These are phyloP conservation scores for Laticauda laticaudata DNA, from an alignment of 2,113 vertebrate species.

Conservation along the genomic window DNA sequence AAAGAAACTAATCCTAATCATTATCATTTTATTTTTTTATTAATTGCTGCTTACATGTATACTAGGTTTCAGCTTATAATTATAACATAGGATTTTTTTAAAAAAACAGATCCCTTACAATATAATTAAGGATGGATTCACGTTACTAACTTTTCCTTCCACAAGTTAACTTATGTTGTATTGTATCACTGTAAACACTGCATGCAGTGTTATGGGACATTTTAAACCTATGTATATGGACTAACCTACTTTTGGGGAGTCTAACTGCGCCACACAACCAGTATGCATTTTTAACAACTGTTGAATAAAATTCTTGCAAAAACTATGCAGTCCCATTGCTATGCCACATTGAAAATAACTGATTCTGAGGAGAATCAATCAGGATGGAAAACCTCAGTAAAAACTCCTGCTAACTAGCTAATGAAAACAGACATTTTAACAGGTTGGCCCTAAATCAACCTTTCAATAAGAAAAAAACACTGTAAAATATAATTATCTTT, in stretches of 20 bases:
- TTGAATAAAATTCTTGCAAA: not conserved
- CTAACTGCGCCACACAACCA: not conserved
- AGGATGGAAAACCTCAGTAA: not conserved
- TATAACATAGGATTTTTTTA: not conserved
- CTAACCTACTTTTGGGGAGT: not conserved
- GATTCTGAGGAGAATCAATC: not conserved
- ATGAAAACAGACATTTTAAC: not conserved
- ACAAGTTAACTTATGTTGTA: not conserved
- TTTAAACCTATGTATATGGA: not conserved
- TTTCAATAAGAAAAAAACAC: not conserved
- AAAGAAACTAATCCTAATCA: not conserved
- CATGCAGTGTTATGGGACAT: not conserved
- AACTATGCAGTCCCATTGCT: not conserved
- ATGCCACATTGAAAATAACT: not conserved
- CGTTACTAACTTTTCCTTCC: not conserved
- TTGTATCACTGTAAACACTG: not conserved
- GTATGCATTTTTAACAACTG: not conserved
- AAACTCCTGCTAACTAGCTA: not conserved
- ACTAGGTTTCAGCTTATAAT: not conserved
- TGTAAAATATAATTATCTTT: not conserved
- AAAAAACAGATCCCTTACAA: not conserved
- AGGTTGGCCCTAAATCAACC: not conserved
- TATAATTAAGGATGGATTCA: not conserved
- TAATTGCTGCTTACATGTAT: not conserved
- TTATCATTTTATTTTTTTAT: not conserved